Evolutionary conservation across 2,888 invertebrate species (phyloP).

Genomic region (Epinotia demarniana): DNA sequence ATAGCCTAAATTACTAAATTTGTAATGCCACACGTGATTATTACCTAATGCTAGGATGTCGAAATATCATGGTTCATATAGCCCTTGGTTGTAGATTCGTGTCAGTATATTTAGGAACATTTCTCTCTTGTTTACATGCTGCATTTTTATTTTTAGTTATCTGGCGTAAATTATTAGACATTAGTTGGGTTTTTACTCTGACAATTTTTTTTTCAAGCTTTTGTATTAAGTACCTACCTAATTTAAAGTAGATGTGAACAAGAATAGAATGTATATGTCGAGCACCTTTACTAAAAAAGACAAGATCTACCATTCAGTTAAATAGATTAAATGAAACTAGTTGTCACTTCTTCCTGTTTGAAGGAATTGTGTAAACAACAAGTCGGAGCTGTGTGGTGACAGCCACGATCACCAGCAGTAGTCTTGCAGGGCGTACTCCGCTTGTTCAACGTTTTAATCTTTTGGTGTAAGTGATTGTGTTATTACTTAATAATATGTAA

Average conservation of each 20-base stretch:
- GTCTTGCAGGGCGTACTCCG: constrained; percentile 21
- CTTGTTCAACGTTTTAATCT: constrained; percentile 41
- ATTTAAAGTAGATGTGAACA: constrained; percentile 35
- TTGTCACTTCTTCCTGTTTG: constrained; percentile 22
- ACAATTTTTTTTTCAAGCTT: constrained; percentile 32
- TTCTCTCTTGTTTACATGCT: constrained; percentile 62
- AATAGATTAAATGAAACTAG: constrained; percentile 29
- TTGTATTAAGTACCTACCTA: constrained; percentile 19
- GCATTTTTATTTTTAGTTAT: constrained; percentile 55
- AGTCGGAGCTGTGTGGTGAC: constrained; percentile 17
- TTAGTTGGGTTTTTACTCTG: constrained; percentile 27
- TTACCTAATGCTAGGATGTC: constrained; percentile 52
- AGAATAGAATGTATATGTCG: constrained; percentile 21
- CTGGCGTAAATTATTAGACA: constrained; percentile 46
- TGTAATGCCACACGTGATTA: constrained; percentile 51
- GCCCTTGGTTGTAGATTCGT: constrained; percentile 69
- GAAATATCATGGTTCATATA: constrained; percentile 63
- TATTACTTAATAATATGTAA: constrained; percentile 39
- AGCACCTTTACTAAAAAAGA: constrained; percentile 37
- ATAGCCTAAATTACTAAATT: constrained; percentile 49
- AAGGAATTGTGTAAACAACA: constrained; percentile 22
- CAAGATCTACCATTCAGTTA: constrained; percentile 27
- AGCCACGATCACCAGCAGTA: constrained; percentile 18
- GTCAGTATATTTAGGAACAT: constrained; percentile 64
- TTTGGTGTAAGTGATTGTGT: constrained; percentile 44